Percentiles rank a stretch among this genome's conserved stretches.
Conservation (phyloP, 1,140 invertebrate species). For the Drosophila busckii region DNA sequence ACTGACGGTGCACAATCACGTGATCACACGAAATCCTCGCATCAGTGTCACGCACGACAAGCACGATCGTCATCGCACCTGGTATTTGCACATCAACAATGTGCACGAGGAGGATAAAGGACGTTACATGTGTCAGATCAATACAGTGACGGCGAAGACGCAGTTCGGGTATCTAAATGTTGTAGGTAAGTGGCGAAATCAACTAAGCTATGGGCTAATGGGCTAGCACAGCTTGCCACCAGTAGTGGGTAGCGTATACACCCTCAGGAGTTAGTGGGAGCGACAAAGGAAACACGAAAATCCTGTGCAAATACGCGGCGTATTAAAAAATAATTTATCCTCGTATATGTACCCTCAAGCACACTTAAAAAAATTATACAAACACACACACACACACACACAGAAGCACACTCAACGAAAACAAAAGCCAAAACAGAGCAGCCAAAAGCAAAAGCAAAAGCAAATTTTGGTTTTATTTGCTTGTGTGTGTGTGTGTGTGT, state of each 20-base stretch:
- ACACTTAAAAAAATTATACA: no score
- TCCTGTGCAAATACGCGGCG: constrained; percentile 56
- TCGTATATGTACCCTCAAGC: constrained; percentile 63
- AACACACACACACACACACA: constrained; percentile 1
- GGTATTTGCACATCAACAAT: constrained; percentile 94
- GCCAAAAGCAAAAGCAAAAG: constrained; percentile 19
- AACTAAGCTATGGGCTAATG: no score
- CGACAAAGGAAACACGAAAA: constrained; percentile 25
- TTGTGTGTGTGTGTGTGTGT: constrained; percentile 2
- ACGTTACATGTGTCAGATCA: constrained; percentile 97
- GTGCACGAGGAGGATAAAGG: constrained; percentile 94
- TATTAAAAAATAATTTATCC: constrained; percentile 75
- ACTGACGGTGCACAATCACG: constrained; percentile 93
- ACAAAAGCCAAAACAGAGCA: constrained; percentile 6
- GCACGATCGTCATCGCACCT: constrained; percentile 87
- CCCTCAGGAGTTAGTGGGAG: not conserved
- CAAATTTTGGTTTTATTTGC: not conserved
- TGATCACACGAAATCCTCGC: constrained; percentile 94
- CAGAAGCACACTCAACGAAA: constrained; percentile 13
- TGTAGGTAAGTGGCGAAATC: constrained; percentile 89
- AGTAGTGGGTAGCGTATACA: no score
- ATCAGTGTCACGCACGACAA: constrained; percentile 93
- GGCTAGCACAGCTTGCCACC: no score
- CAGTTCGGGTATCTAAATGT: constrained; percentile 95
- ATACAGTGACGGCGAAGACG: constrained; percentile 94